Evolutionary conservation across 2,797 vertebrate species (phyloP).

Genomic region (Poecilia gillii): DNA sequence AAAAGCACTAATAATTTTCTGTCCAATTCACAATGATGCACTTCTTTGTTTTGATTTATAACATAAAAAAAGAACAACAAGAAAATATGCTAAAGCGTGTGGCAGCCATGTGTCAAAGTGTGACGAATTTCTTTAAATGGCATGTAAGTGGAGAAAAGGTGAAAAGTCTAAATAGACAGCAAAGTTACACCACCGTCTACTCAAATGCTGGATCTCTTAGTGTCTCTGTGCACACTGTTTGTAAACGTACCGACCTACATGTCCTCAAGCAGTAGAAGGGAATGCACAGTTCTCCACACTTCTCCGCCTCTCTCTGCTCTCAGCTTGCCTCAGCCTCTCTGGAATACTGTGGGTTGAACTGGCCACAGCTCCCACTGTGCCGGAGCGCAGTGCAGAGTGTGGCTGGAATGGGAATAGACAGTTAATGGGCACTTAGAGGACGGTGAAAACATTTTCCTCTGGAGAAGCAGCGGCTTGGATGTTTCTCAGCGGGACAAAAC

Average conservation of each 20-base stretch:
- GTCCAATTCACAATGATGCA: background rate
- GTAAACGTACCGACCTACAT: constrained; percentile 61
- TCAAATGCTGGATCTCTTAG: constrained; percentile 27
- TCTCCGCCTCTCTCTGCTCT: constrained; percentile 33
- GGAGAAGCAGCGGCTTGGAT: constrained; percentile 72
- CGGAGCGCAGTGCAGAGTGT: constrained; percentile 49
- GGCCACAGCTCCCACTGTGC: constrained; percentile 71
- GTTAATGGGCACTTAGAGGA: constrained; percentile 81
- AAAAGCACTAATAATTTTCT: background rate
- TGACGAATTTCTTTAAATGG: background rate
- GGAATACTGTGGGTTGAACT: constrained; percentile 64
- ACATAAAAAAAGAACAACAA: background rate
- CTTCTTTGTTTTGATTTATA: background rate
- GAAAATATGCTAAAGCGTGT: background rate
- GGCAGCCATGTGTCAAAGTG: background rate
- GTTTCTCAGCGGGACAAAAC: constrained; percentile 60
- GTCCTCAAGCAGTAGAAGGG: constrained; percentile 51
- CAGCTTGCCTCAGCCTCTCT: constrained; percentile 51
- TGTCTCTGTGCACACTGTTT: constrained; percentile 43
- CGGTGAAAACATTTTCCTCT: constrained; percentile 79
- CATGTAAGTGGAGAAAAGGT: background rate
- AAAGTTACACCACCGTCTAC: constrained; percentile 25
- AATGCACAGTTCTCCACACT: constrained; percentile 34
- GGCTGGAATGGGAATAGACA: constrained; percentile 78
- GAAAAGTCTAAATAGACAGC: constrained; percentile 8